Evolutionary conservation across 64 coral and sea anemone species (phyloP).

Genomic region (Pachyseris speciosa): DNA sequence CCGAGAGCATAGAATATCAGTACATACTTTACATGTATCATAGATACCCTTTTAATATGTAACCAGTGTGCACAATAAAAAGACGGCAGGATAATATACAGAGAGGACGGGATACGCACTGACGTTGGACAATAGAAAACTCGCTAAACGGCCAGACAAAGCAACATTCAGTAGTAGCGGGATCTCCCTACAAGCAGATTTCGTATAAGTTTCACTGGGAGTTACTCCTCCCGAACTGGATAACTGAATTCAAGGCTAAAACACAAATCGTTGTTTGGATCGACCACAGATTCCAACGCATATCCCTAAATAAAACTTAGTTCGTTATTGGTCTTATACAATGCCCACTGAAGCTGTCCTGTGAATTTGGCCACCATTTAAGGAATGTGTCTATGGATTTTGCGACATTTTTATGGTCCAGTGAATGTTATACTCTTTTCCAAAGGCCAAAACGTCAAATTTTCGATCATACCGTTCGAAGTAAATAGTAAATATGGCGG

Average conservation of each 20-base stretch:
- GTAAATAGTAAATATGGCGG: background rate
- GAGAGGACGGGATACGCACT: too few relatives aligned
- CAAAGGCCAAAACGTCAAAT: background rate
- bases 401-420: background rate
- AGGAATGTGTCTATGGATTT: background rate
- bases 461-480: background rate
- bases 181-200: background rate
- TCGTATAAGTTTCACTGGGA: too few relatives aligned
- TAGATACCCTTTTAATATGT: too few relatives aligned
- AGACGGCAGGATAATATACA: too few relatives aligned
- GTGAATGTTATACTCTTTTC: background rate
- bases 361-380: background rate
- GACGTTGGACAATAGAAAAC: too few relatives aligned
- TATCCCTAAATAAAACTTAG: background rate
- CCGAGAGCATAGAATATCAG: too few relatives aligned
- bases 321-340: too few relatives aligned
- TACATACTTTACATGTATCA: too few relatives aligned
- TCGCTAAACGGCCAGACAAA: background rate
- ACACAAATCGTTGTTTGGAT: background rate
- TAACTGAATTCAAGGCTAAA: background rate
- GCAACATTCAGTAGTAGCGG: background rate
- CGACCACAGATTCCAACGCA: background rate
- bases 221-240: background rate
- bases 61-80: too few relatives aligned
- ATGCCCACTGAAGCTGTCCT: too few relatives aligned